Evolutionary conservation across 2,888 invertebrate genomes (phyloP), one percentile per base, ranked within the genome.

Genomic region (Microctonus hyperodae): DNA sequence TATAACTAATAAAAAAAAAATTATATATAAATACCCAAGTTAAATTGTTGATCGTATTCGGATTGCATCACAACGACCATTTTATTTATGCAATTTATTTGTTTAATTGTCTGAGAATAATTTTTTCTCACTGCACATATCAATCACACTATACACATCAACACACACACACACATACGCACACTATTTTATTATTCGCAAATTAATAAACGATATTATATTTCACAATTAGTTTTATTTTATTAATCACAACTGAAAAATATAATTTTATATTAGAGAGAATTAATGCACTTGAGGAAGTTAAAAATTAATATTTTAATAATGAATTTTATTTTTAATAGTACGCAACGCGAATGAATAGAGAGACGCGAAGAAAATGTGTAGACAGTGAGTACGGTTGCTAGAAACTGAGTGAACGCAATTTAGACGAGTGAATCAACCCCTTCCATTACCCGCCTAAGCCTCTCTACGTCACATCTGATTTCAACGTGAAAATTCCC

Each of bases 1-100:
- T 55, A 16, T n/a, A 31, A 6, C 25, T 2, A 28, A 28, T 23
- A 28, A n/a, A 51, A 44, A 44, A 25, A 51, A 28, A 44, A 58
- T 28, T 28, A 31, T 56, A 28, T 22, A 25, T 57, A 72, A 76
- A 51, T 79, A 82, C 82, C 82, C 77, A 77, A 73, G 70, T 81
- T 76, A 25, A 75, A 71, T 64, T 78, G 75, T 57, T 81, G 76
- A 60, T 78, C 77, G 70, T 80, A 82, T 64, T 79, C 76, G 61
- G 79, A 71, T 64, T 80, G 74, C 81, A 82, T 81, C 51, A 77
- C 81, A 68, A 81, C 71, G 67, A 80, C 81, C 82, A 82, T 82
- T 70, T 50, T 72, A 72, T 69, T 48, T 62, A 65, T 60, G 16
- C 31, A 60, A 60, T 55, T 28, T 28, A 28, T 33, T 25, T n/a